Base-by-base conservation (phyloP, 2,888 invertebrate genomes). In the Drosophila nr. perissopoda region DNA sequence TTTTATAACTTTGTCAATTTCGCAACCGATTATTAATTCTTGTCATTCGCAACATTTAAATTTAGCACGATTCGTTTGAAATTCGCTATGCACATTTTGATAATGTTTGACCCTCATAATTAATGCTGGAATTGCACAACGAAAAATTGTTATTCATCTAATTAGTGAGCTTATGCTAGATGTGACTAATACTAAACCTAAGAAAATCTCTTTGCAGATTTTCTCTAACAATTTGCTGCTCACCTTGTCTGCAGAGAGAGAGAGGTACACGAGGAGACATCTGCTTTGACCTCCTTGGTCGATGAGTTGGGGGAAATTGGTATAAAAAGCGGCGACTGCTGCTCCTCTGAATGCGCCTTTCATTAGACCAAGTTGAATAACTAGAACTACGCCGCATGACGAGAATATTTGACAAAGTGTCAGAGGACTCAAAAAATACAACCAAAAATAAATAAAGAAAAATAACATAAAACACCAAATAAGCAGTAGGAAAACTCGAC, bases 361-460 rank as follows among this genome's bases (percentile, higher is more conserved):
- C 71, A 84, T 73, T 73, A 74, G 71, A 33, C 59, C 62, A 73
- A 64, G 73, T 81, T 79, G 83, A 75, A 76, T 84, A 78, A 86
- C 82, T 88, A 70, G 76, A 59, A 63, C 75, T 70, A 60, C 48
- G 40, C 52, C 70, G 83, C 79, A 85, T 88, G 85, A 85, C 85
- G 52, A 53, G 82, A 73, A 83, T 85, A 75, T 85, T 81, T 71
- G 70, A 81, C 75, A 71, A 70, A 82, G 52, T 72, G 68, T 69
- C 64, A 53, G 29, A 40, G 53, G 38, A 63, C 18, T 27, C 52
- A 64, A 52, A 53, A 53, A 67, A 58, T 33, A 65, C 57, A 21
- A 46, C 10, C 3, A 56, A 69, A 27, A 54, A 52, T 21, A 27
- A 49, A 63, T 10, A 10, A 21, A 16, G 6, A 38, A 46, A 60